A percentile compares a stretch with the other conserved stretches of the same genome.
Conservation (phyloP, 2,888 invertebrate genomes). For the Pyrrhosoma nymphula region DNA sequence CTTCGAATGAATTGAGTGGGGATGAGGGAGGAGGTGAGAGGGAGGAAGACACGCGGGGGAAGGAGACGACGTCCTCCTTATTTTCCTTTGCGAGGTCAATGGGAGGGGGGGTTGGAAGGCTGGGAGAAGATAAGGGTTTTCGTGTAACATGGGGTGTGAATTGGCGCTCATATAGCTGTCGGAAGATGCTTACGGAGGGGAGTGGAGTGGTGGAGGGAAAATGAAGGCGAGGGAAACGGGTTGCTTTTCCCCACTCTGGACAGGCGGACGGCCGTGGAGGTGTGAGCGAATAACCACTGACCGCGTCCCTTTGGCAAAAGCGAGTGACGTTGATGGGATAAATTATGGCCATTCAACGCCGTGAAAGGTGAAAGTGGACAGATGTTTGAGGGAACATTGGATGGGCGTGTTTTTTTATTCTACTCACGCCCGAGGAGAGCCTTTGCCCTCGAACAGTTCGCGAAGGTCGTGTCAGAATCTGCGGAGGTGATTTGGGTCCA, state of each 20-base stretch:
- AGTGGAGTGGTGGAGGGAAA: background rate
- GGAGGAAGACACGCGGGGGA: background rate
- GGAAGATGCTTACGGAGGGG: background rate
- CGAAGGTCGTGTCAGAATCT: background rate
- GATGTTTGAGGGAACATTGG: conserved; percentile 23
- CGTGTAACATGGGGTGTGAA: conserved; percentile 36
- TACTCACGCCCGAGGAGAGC: background rate
- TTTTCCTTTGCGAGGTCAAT: conserved; percentile 1
- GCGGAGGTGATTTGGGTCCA: background rate
- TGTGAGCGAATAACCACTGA: background rate
- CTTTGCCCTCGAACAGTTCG: background rate
- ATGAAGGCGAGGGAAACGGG: background rate
- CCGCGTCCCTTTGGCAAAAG: background rate
- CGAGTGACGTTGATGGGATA: conserved; percentile 24
- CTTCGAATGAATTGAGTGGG: background rate
- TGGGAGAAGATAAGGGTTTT: background rate
- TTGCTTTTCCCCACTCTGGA: background rate
- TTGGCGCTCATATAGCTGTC: conserved; percentile 36
- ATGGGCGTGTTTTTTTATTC: background rate
- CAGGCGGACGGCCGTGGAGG: background rate
- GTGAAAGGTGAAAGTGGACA: conserved; percentile 35
- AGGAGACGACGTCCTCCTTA: background rate
- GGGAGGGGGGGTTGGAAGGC: background rate
- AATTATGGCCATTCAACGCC: conserved; percentile 21
- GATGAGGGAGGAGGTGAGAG: background rate